Evolutionary conservation across 2,888 invertebrate species (phyloP).

Genomic region (Ophion slaviceki): DNA sequence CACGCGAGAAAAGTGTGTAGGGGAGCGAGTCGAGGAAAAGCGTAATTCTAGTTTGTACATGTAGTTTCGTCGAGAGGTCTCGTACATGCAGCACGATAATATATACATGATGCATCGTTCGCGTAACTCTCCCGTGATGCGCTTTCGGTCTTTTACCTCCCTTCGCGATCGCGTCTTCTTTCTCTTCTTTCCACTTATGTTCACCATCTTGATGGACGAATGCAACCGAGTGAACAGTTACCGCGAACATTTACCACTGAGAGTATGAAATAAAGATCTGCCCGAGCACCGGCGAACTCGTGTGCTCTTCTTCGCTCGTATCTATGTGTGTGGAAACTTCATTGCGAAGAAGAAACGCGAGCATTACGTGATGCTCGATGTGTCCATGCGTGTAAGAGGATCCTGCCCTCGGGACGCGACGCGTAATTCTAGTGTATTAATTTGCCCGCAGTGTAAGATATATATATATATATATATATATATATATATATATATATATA

Average conservation of each 20-base stretch:
- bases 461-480: conserved; percentile 13
- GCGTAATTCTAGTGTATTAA: conserved; percentile 78
- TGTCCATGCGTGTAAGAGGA: conserved; percentile 71
- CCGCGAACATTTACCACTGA: conserved; percentile 5
- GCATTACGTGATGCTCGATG: conserved; percentile 64
- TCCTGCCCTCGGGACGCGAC: conserved; percentile 75
- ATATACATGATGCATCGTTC: conserved; percentile 40
- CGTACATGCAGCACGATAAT: conserved; percentile 7
- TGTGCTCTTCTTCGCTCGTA: conserved; percentile 5
- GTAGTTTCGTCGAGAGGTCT: conserved; percentile 31
- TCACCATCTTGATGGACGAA: conserved; percentile 33
- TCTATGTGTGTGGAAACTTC: conserved; percentile 35
- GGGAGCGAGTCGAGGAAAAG: conserved; percentile 62
- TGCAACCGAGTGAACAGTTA: conserved; percentile 44
- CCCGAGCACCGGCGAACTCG: conserved; percentile 5
- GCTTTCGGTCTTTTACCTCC: conserved; percentile 31
- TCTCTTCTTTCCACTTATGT: conserved; percentile 7
- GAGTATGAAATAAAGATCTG: conserved; percentile 53
- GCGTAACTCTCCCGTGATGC: conserved; percentile 48
- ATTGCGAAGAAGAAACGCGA: conserved; percentile 40
- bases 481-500: conserved; percentile 21
- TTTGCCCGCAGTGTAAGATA: conserved; percentile 13
- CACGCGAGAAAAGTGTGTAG: conserved; percentile 39
- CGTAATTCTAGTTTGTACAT: conserved; percentile 60
- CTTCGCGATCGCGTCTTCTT: conserved; percentile 12